Percentiles rank a stretch among this genome's conserved stretches.
Conservation (phyloP, 37 sponge, comb jelly and placozoan species). For the Spongia lamella region DNA sequence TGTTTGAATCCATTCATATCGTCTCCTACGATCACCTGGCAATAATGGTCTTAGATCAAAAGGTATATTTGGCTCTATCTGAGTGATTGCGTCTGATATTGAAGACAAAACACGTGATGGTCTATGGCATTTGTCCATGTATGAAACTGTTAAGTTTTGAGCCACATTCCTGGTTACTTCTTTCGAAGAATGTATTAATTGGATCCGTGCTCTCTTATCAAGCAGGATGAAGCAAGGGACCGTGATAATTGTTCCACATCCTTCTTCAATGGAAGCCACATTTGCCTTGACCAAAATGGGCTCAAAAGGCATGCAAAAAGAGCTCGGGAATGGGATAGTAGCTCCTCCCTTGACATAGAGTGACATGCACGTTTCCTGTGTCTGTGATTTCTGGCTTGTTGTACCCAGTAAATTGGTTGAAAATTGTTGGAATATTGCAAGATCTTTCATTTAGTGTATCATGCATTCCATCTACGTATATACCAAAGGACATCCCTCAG, state of each 20-base stretch:
- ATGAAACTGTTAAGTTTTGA: too few relatives aligned
- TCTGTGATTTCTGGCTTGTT: conserved; percentile 24
- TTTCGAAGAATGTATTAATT: conserved; percentile 16
- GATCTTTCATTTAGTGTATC: conserved; percentile 24
- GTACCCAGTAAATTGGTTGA: conserved; percentile 14
- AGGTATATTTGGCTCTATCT: too few relatives aligned
- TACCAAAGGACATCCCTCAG: conserved; percentile 12
- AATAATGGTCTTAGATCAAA: not conserved
- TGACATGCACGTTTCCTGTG: conserved; percentile 24
- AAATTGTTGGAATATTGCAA: not conserved
- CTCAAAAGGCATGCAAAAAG: conserved; percentile 21
- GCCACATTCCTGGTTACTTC: conserved; percentile 11
- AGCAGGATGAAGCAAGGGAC: conserved; percentile 23
- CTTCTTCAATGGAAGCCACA: conserved; percentile 16
- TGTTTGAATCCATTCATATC: conserved; percentile 21
- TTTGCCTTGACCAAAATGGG: conserved; percentile 15
- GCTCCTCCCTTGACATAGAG: conserved; percentile 18
- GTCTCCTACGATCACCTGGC: conserved; percentile 13
- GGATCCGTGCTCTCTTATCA: conserved; percentile 31
- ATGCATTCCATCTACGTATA: conserved; percentile 25
- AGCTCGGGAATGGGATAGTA: conserved; percentile 25
- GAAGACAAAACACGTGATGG: too few relatives aligned
- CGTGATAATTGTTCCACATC: conserved; percentile 21
- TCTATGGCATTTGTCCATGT: too few relatives aligned
- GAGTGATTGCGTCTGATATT: too few relatives aligned